phyloP scores from a whole-genome alignment of 2,888 invertebrate genomes.

The Halocaridina rubra region DNA sequence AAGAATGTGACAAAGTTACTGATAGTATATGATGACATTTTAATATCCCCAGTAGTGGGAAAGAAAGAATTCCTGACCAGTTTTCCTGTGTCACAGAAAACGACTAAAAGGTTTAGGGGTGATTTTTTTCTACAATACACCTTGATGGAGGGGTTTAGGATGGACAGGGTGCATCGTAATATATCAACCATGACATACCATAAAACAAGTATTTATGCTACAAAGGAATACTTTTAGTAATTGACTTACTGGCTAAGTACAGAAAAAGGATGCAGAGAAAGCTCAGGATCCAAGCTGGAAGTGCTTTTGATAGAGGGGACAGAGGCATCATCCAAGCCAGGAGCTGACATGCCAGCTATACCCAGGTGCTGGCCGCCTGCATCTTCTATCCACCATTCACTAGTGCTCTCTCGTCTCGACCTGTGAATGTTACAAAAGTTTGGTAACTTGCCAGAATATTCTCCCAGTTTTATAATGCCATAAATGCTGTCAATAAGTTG shows the following conservation, averaged over 20 bases:
- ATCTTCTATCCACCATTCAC: constrained; percentile 53
- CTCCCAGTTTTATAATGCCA: no score
- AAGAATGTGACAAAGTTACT: no score
- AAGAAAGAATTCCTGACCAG: not conserved
- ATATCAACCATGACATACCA: not conserved
- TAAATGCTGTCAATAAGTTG: no score
- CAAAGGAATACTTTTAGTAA: not conserved
- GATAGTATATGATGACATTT: no score
- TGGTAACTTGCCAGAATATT: no score
- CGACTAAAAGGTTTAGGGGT: not conserved
- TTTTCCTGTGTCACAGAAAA: not conserved
- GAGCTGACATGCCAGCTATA: not conserved
- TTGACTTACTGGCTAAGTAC: constrained; percentile 42
- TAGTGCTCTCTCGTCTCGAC: constrained; percentile 47
- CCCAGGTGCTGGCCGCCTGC: constrained; percentile 20
- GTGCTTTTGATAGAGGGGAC: constrained; percentile 51
- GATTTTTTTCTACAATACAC: not conserved
- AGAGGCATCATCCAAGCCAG: constrained; percentile 41
- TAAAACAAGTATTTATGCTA: not conserved
- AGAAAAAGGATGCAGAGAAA: constrained; percentile 45
- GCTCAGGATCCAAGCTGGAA: constrained; percentile 48
- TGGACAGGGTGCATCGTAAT: no score
- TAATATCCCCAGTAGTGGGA: no score
- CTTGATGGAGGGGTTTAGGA: not conserved
- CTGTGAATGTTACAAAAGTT: not conserved